A percentile compares a stretch with the other conserved stretches of the same genome.
Conservation (phyloP, 2,113 vertebrate species). For the human (Homo sapiens) region GRCh38 chr14:95514501-95515000, state of each 20-base stretch:
- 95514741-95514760: neutral
- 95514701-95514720: neutral
- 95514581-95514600: rapidly evolving
- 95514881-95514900: neutral
- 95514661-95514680: neutral
- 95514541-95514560: rapidly evolving
- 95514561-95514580: rapidly evolving
- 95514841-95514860: neutral
- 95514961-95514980: neutral
- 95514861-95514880: rapidly evolving
- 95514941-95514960: neutral
- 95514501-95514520: neutral
- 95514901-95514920: neutral
- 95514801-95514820: rapidly evolving
- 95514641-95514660: neutral
- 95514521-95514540: neutral
- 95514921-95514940: neutral
- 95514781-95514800: neutral
- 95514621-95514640: rapidly evolving
- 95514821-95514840: neutral
- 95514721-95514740: neutral
- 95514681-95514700: neutral
- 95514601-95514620: too few species aligned
- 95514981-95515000: neutral
- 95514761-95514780: rapidly evolving